Conservation (phyloP, 2,888 invertebrate species). For the Ischnus inquisitorius region DNA sequence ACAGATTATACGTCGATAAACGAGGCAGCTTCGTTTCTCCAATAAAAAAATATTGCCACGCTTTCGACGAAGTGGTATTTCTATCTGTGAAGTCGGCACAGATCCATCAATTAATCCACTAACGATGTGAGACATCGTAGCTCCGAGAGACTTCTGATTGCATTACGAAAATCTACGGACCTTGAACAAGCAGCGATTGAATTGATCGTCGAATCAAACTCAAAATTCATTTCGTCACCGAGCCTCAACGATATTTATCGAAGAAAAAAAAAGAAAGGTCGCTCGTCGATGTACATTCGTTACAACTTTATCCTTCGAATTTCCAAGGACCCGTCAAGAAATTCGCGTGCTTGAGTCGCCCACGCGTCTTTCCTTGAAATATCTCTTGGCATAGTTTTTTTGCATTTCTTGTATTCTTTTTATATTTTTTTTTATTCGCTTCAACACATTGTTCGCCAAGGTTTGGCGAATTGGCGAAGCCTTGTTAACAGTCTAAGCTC, state of each 20-base stretch:
- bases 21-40: too few relatives aligned
- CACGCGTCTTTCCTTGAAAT: conserved; percentile 16
- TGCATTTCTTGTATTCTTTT: neutral
- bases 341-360: conserved; percentile 2
- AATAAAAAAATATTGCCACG: too few relatives aligned
- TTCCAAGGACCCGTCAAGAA: conserved; percentile 23
- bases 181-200: conserved; percentile 10
- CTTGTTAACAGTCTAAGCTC: conserved; percentile 44
- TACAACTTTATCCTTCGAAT: conserved; percentile 7
- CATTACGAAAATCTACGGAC: conserved; percentile 8
- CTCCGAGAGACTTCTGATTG: neutral
- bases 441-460: neutral
- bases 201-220: conserved; percentile 8
- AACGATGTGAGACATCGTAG: neutral
- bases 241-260: neutral
- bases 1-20: too few relatives aligned
- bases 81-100: too few relatives aligned
- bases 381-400: neutral
- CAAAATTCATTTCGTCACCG: conserved; percentile 23
- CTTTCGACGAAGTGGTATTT: too few relatives aligned
- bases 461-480: neutral
- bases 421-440: neutral
- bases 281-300: neutral
- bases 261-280: conserved; percentile 27
- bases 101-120: neutral